A percentile compares a stretch with the other conserved stretches of the same genome.
Conservation (phyloP, 2,888 invertebrate species). For the Beris chalybata region DNA sequence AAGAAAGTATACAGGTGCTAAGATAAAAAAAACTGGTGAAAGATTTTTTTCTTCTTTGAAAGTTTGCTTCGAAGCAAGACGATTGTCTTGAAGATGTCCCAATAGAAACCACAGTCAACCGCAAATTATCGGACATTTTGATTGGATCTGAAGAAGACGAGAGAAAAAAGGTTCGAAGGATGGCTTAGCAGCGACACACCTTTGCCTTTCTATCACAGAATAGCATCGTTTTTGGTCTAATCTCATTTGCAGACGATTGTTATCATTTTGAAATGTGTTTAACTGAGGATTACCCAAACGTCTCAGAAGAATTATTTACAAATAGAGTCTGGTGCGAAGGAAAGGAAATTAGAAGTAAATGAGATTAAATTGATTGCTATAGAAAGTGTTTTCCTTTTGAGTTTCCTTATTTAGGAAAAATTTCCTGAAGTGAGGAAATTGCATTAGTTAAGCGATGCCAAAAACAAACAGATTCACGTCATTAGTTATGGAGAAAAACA, state of each 20-base stretch:
- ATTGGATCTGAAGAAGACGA: conserved; percentile 17
- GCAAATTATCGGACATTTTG: conserved; percentile 26
- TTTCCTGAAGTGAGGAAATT: too few relatives aligned
- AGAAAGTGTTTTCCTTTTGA: too few relatives aligned
- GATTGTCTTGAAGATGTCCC: conserved; percentile 1
- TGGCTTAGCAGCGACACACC: conserved; percentile 1
- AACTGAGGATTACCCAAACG: not conserved
- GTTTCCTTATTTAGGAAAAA: too few relatives aligned
- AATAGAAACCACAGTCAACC: conserved; percentile 10
- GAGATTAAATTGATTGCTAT: too few relatives aligned
- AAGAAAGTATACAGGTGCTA: conserved; percentile 16
- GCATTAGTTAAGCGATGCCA: too few relatives aligned
- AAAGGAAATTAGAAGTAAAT: too few relatives aligned
- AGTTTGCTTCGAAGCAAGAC: conserved; percentile 5
- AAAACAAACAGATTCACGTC: too few relatives aligned
- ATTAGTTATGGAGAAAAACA: too few relatives aligned
- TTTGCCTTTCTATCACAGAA: not conserved
- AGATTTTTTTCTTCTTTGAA: conserved; percentile 18
- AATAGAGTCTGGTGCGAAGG: too few relatives aligned
- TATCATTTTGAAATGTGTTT: conserved; percentile 7
- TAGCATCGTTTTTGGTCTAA: conserved; percentile 2
- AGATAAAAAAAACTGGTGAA: not conserved
- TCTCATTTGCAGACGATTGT: conserved; percentile 28
- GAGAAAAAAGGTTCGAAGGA: not conserved
- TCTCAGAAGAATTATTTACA: too few relatives aligned